A percentile compares a stretch with the other conserved stretches of the same genome.
Conservation (phyloP, 2,888 invertebrate genomes). For the Phortica okadai region DNA sequence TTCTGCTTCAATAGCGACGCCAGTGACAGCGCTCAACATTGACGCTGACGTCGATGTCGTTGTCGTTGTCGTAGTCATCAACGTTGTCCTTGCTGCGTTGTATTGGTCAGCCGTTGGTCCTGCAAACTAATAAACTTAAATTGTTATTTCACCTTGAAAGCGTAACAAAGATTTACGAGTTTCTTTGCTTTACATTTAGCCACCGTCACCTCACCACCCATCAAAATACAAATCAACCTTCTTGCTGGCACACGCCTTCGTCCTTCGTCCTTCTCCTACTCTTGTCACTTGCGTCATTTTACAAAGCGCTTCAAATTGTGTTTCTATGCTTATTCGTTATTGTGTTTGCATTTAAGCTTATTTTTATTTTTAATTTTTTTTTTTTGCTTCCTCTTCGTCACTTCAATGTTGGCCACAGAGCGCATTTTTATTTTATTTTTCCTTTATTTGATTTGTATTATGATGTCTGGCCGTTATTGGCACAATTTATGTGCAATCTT, state of each 20-base stretch:
- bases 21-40: no score
- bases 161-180: slow-evolving; percentile 64
- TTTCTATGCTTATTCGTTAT: slow-evolving; percentile 32
- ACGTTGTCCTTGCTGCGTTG: neutral
- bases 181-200: slow-evolving; percentile 46
- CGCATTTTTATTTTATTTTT: slow-evolving; percentile 51
- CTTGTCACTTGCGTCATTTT: neutral
- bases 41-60: slow-evolving; percentile 10
- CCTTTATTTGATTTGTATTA: slow-evolving; percentile 65
- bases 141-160: slow-evolving; percentile 71
- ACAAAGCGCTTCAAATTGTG: neutral
- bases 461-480: slow-evolving; percentile 62
- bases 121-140: slow-evolving; percentile 64
- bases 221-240: slow-evolving; percentile 2
- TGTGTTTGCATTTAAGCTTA: slow-evolving; percentile 47
- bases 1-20: neutral
- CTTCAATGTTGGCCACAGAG: slow-evolving; percentile 34
- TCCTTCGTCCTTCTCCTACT: no score
- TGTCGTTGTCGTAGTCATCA: slow-evolving; percentile 42
- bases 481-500: slow-evolving; percentile 61
- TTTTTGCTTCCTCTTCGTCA: slow-evolving; percentile 24
- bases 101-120: neutral
- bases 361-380: slow-evolving; percentile 57
- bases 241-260: no score
- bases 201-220: neutral